Evolutionary conservation across 2,888 invertebrate species (phyloP).

Genomic region (Agonopterix subpropinquella): DNA sequence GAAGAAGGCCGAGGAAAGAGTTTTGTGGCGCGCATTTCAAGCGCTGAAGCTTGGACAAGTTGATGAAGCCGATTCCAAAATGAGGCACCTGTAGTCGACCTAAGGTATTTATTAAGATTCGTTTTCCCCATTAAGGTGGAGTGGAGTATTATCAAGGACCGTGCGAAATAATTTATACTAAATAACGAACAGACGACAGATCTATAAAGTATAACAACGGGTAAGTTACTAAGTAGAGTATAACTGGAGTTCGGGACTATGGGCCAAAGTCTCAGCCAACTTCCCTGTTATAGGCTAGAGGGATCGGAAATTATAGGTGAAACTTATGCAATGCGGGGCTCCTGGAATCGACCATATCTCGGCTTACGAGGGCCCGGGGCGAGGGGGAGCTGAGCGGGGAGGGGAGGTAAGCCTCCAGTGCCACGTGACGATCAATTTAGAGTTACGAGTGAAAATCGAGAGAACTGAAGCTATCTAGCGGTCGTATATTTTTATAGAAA

Average conservation of each 20-base stretch:
- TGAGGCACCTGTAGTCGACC: too few species aligned
- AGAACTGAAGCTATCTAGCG: constrained; percentile 11
- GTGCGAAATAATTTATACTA: too few species aligned
- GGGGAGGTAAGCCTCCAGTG: constrained; percentile 28
- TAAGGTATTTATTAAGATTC: too few species aligned
- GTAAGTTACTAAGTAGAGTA: constrained; percentile 2
- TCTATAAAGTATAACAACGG: not conserved
- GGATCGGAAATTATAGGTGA: constrained; percentile 43
- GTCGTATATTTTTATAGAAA: constrained; percentile 9
- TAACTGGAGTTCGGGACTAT: not conserved
- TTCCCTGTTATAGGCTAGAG: constrained; percentile 17
- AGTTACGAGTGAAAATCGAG: constrained; percentile 38
- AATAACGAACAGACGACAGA: too few species aligned
- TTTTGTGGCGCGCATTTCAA: too few species aligned
- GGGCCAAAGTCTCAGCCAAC: constrained; percentile 14
- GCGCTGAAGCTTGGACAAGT: too few species aligned
- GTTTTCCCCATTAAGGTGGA: too few species aligned
- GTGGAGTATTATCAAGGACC: too few species aligned
- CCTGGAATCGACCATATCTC: constrained; percentile 28
- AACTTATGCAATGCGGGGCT: constrained; percentile 40
- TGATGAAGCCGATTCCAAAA: too few species aligned
- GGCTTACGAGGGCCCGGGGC: constrained; percentile 22
- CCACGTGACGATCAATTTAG: constrained; percentile 46
- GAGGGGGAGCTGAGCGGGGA: constrained; percentile 1
- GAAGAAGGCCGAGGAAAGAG: too few species aligned